Evolutionary conservation across 2,888 invertebrate species (phyloP).

Genomic region (Plemyria rubiginata): DNA sequence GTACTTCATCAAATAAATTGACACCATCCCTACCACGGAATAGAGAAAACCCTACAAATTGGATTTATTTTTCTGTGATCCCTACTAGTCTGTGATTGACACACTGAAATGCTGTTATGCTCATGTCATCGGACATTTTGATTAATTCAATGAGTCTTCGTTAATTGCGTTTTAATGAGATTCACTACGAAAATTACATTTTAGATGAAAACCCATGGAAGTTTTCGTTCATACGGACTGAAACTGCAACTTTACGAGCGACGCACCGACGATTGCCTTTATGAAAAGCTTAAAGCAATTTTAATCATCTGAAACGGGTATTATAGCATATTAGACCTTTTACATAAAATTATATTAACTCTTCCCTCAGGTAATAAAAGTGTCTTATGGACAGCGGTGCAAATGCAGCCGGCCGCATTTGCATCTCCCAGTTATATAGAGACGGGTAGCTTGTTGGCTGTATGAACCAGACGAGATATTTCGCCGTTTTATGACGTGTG

Average conservation of each 20-base stretch:
- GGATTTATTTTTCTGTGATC: no score
- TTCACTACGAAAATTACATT: slow-evolving; percentile 9
- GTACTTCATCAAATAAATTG: slow-evolving; percentile 41
- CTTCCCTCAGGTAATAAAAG: slow-evolving; percentile 66
- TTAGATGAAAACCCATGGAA: slow-evolving; percentile 2
- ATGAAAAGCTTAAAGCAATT: slow-evolving; percentile 32
- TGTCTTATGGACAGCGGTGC: slow-evolving; percentile 59
- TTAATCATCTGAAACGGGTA: slow-evolving; percentile 51
- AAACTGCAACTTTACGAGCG: slow-evolving; percentile 9
- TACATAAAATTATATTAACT: slow-evolving; percentile 71
- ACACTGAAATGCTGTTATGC: slow-evolving; percentile 28
- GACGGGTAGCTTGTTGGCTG: slow-evolving; percentile 33
- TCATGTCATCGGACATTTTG: slow-evolving; percentile 25
- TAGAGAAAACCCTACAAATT: no score
- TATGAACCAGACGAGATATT: slow-evolving; percentile 51
- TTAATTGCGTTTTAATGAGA: slow-evolving; percentile 21
- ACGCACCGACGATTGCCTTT: slow-evolving; percentile 15
- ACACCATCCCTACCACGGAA: no score
- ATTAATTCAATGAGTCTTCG: slow-evolving; percentile 24
- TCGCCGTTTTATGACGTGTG: slow-evolving; percentile 57
- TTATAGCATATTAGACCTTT: slow-evolving; percentile 58
- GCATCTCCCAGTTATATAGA: slow-evolving; percentile 61
- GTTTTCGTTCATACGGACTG: neutral
- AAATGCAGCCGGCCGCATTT: slow-evolving; percentile 52
- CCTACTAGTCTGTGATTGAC: no score